Evolutionary conservation across 2,888 invertebrate genomes (phyloP).

Genomic region (Drosophila infuscata): DNA sequence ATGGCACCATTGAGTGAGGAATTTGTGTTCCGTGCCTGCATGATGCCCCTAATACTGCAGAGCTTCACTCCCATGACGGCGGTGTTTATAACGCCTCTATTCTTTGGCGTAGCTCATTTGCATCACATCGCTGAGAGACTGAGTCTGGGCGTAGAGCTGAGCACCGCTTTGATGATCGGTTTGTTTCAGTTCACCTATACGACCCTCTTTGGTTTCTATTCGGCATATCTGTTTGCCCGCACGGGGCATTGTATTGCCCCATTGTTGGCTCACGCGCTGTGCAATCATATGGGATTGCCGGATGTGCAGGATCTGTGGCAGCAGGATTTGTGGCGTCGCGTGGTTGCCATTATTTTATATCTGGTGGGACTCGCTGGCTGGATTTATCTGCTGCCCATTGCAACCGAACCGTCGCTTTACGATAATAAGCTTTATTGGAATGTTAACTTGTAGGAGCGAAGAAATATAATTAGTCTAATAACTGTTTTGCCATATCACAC

Average conservation of each 20-base stretch:
- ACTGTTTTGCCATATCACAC: conserved; percentile 50
- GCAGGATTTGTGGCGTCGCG: conserved; percentile 86
- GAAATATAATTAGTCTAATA: not conserved
- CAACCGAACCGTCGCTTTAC: conserved; percentile 90
- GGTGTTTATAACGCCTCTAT: conserved; percentile 93
- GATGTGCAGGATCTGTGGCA: conserved; percentile 91
- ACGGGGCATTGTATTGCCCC: conserved; percentile 96
- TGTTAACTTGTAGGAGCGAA: conserved; percentile 10
- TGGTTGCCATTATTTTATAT: conserved; percentile 89
- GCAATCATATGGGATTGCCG: conserved; percentile 98
- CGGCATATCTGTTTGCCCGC: conserved; percentile 95
- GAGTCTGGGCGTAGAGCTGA: conserved; percentile 89
- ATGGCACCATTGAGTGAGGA: conserved; percentile 98
- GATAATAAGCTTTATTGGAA: conserved; percentile 88
- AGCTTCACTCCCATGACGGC: conserved; percentile 91
- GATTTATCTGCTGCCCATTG: conserved; percentile 90
- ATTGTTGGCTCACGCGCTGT: conserved; percentile 95
- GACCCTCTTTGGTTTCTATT: conserved; percentile 96
- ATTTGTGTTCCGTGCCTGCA: conserved; percentile 97
- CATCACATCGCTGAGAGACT: conserved; percentile 95
- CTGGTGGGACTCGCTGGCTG: conserved; percentile 91
- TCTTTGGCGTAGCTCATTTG: conserved; percentile 97
- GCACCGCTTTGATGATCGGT: conserved; percentile 89
- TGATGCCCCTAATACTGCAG: conserved; percentile 95
- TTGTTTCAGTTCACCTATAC: conserved; percentile 96